Evolutionary conservation across 2,888 invertebrate genomes (phyloP).

Genomic region (Megastigmus dorsalis): DNA sequence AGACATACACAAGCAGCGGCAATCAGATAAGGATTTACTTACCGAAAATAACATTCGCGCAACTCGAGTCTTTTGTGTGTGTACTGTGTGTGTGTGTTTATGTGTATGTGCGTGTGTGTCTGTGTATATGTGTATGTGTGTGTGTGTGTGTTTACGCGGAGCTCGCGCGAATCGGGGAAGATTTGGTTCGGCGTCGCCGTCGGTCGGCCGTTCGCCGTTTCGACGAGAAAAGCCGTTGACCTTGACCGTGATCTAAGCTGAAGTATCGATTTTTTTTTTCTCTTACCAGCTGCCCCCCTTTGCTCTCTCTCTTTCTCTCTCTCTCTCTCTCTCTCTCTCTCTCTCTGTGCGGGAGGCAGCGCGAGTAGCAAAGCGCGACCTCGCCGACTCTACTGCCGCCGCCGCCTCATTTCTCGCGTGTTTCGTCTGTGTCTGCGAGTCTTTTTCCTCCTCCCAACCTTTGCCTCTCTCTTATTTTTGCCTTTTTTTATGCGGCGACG

Average conservation of each 20-base stretch:
- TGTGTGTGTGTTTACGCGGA: no score
- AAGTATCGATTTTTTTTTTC: constrained; percentile 63
- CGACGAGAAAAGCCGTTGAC: constrained; percentile 60
- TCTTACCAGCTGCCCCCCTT: no score
- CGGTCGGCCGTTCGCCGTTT: constrained; percentile 6
- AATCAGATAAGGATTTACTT: constrained; percentile 22
- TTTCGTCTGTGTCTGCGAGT: constrained; percentile 7
- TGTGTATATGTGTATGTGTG: background rate
- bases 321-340: no score
- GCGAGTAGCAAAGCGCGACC: background rate
- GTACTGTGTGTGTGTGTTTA: background rate
- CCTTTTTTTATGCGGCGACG: background rate
- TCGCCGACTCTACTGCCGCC: background rate
- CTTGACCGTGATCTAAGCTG: constrained; percentile 67
- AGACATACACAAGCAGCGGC: background rate
- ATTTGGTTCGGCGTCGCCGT: constrained; percentile 4
- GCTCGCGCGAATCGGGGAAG: background rate
- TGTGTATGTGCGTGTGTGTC: background rate
- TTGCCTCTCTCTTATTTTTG: background rate
- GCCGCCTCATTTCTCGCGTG: background rate
- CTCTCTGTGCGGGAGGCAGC: no score
- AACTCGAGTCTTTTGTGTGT: no score
- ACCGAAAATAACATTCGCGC: constrained; percentile 18
- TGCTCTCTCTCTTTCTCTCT: no score
- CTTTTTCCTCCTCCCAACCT: constrained; percentile 5